Conservation (phyloP, 1,140 invertebrate species). For the Euura saliciscinereae region DNA sequence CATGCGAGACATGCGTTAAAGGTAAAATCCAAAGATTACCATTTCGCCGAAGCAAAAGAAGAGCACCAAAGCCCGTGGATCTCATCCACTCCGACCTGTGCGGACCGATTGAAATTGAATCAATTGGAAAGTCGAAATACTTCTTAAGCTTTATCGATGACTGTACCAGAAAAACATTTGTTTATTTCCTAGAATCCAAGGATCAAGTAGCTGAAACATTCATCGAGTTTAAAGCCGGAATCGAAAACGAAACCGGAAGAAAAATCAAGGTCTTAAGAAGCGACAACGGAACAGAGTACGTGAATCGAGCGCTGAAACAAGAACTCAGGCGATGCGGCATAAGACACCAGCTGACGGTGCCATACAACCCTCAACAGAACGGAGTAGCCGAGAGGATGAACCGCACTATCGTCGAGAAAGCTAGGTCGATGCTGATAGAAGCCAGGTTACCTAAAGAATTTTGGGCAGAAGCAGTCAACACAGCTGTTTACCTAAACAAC, state of each 20-base stretch:
- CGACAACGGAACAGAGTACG: slow-evolving; percentile 53
- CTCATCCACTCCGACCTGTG: slow-evolving; percentile 41
- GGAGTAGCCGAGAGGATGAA: no score
- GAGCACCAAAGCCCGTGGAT: slow-evolving; percentile 30
- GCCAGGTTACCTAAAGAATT: slow-evolving; percentile 17
- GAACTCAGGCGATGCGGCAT: slow-evolving; percentile 40
- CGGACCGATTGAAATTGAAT: slow-evolving; percentile 37
- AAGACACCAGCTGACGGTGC: slow-evolving; percentile 42
- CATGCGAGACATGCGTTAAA: slow-evolving; percentile 40
- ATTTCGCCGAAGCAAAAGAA: slow-evolving; percentile 28
- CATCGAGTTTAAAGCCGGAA: slow-evolving; percentile 10
- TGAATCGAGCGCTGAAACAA: slow-evolving; percentile 33
- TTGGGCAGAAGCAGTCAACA: slow-evolving; percentile 37
- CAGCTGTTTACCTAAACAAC: slow-evolving; percentile 38
- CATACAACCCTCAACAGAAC: slow-evolving; percentile 55
- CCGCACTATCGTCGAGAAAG: slow-evolving; percentile 23
- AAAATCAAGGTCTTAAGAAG: slow-evolving; percentile 41
- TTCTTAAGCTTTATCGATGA: slow-evolving; percentile 26
- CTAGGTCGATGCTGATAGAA: slow-evolving; percentile 18
- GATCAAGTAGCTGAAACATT: slow-evolving; percentile 15
- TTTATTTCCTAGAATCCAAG: slow-evolving; percentile 33
- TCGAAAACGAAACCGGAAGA: slow-evolving; percentile 22
- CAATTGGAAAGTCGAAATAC: slow-evolving; percentile 19
- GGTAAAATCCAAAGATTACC: slow-evolving; percentile 40
- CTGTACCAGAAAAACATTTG: slow-evolving; percentile 21